phyloP scores from a whole-genome alignment of 1,140 invertebrate species.

The Nephotettix cincticeps region DNA sequence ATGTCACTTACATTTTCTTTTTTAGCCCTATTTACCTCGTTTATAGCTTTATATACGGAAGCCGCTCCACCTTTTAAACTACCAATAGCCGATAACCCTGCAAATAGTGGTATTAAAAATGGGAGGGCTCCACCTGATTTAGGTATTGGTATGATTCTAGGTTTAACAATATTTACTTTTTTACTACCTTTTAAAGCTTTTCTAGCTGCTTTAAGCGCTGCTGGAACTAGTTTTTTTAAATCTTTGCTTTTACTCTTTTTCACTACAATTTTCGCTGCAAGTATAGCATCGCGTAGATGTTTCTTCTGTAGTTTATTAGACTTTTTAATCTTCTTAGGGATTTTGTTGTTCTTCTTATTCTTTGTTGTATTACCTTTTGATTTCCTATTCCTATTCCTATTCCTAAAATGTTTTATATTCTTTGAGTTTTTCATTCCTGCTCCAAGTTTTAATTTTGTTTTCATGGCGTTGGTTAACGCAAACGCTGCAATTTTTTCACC shows the following conservation, averaged over 20 bases:
- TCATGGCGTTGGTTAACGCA: constrained; percentile 42
- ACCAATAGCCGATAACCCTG: neutral
- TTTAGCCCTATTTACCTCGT: neutral
- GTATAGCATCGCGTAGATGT: too few relatives aligned
- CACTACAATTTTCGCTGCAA: neutral
- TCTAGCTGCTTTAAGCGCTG: too few relatives aligned
- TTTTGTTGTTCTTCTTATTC: too few relatives aligned
- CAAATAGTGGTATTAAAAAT: neutral
- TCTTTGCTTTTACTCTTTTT: too few relatives aligned
- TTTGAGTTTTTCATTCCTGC: constrained; percentile 39
- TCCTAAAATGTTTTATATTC: constrained; percentile 19
- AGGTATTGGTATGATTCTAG: too few relatives aligned
- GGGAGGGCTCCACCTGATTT: neutral
- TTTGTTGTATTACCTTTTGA: too few relatives aligned
- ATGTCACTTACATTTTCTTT: neutral
- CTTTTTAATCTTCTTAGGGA: too few relatives aligned
- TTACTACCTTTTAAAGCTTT: too few relatives aligned
- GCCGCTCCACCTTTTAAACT: neutral
- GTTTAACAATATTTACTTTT: neutral
- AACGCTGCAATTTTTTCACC: constrained; percentile 44
- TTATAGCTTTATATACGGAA: neutral
- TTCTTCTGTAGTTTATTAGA: too few relatives aligned
- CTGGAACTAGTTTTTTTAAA: too few relatives aligned
- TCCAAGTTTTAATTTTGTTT: constrained; percentile 43
- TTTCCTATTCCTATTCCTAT: too few relatives aligned